Evolutionary conservation across 2,113 vertebrate genomes (phyloP).

Genomic region (Podilymbus podiceps): DNA sequence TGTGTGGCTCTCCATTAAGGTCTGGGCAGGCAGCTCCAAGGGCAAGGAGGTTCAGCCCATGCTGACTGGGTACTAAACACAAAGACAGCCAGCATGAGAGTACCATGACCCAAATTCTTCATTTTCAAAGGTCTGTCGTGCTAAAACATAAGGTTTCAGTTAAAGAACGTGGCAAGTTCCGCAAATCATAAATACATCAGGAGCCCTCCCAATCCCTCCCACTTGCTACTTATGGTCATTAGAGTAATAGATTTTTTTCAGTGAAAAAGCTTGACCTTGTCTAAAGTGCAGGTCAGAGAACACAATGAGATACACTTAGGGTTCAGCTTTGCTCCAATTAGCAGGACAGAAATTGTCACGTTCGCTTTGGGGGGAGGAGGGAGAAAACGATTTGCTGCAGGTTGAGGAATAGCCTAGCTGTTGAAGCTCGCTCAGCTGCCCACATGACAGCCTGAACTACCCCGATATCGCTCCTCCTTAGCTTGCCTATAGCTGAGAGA

Average conservation of each 20-base stretch:
- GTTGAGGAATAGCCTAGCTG: accelerated
- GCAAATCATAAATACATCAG: background rate
- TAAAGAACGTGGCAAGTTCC: background rate
- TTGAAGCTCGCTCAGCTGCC: background rate
- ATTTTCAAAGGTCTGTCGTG: background rate
- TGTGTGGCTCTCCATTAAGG: background rate
- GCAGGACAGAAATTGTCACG: background rate
- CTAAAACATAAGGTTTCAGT: background rate
- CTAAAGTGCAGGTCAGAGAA: background rate
- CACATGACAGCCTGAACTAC: background rate
- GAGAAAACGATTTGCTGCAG: background rate
- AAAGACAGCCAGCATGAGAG: background rate
- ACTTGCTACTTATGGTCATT: background rate
- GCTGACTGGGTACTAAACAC: background rate
- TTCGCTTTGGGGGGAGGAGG: background rate
- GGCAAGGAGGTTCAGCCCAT: background rate
- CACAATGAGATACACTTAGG: background rate
- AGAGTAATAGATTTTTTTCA: background rate
- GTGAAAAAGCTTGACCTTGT: background rate
- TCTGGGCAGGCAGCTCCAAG: background rate
- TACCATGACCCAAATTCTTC: background rate
- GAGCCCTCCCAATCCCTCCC: background rate
- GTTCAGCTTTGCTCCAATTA: background rate
- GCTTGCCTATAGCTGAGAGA: background rate
- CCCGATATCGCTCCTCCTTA: background rate